Evolutionary conservation across 2,797 vertebrate genomes (phyloP).

Genomic region (Rousettus madagascariensis): DNA sequence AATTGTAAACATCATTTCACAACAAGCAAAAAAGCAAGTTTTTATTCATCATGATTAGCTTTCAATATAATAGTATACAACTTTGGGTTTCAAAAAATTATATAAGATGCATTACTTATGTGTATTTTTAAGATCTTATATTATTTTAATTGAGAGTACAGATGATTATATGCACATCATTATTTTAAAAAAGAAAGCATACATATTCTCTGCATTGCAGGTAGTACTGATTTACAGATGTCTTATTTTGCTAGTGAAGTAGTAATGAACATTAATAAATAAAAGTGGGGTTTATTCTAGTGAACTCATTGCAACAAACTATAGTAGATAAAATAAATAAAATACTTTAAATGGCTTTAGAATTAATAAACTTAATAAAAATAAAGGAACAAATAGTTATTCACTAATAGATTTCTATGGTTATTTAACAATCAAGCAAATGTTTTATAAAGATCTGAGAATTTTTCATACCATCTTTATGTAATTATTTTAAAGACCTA

Average conservation of each 20-base stretch:
- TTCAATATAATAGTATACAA: background rate
- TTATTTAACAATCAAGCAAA: constrained; percentile 78
- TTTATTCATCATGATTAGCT: background rate
- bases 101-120: background rate
- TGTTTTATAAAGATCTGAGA: constrained; percentile 79
- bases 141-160: background rate
- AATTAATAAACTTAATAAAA: constrained; percentile 69
- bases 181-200: background rate
- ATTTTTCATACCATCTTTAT: constrained; percentile 85
- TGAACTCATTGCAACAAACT: constrained; percentile 65
- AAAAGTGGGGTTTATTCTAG: constrained; percentile 52
- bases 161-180: background rate
- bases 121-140: background rate
- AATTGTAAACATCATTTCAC: background rate
- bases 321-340: constrained; percentile 72
- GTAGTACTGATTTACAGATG: constrained; percentile 53
- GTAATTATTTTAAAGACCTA: constrained; percentile 84
- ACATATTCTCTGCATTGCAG: background rate
- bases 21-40: background rate
- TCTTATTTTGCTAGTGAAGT: constrained; percentile 63
- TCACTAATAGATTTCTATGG: constrained; percentile 69
- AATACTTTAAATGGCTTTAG: constrained; percentile 77
- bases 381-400: constrained; percentile 75
- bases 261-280: constrained; percentile 74
- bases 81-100: background rate